Base-by-base conservation (phyloP, 1,140 invertebrate genomes). In the Himalopsyche phryganea region DNA sequence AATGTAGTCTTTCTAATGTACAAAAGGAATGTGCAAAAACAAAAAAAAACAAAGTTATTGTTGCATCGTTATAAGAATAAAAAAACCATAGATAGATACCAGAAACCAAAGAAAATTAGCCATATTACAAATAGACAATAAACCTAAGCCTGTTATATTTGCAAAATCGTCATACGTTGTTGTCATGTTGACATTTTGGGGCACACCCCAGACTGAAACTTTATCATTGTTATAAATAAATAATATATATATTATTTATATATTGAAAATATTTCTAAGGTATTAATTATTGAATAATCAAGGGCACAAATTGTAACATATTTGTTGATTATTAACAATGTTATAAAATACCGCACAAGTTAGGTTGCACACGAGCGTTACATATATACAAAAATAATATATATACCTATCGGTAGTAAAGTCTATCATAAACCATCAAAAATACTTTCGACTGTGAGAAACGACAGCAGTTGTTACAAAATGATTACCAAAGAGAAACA, bases 401-500 rank as follows among this genome's bases (percentile, higher is more conserved):
- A 28, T 28, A 28, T 28, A 28, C 23, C 23, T 28, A 5, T 28
- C 23, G 23, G 9, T 28, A 28, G 23, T 9, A 5, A 9, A 28
- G 23, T 28, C 23, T 28, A 28, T 28, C 23, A 9, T 9, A 28
- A 28, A 28, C 23, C 3, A 28, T 28, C 9, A 5, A 28, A 28
- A 28, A 28, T 28, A 28, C 23, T 49, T 49, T 49, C 18, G 4
- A 49, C 13, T 4, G 15, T 23, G 36, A 42, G 40, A n/a, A 20
- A 52, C n/a, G 23, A 53, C 6, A 45, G 11, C 18, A 20, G 15
- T 14, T 28, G 23, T 9, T 46, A 28, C 48, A 63, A 60, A 41
- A 63, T 63, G 61, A 63, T 60, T 32, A 60, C 61, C 38, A 63
- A 63, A 63, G 61, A 63, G 44, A 63, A 63, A 23, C 61, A 63